Evolutionary conservation across 2,797 vertebrate species (phyloP).

Genomic region (Moxostoma hubbsi): DNA sequence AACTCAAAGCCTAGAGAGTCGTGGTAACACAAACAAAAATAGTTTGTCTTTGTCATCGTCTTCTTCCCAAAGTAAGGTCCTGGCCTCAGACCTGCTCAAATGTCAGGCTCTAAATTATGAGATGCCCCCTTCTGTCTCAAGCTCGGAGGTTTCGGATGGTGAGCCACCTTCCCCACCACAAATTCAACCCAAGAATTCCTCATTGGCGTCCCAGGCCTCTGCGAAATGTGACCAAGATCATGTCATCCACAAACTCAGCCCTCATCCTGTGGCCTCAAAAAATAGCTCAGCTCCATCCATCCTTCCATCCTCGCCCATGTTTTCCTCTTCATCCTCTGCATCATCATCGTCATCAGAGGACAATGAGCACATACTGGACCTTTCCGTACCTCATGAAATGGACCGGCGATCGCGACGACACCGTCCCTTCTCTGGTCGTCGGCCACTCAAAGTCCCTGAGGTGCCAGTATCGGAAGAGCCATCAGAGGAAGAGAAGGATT

Average conservation of each 20-base stretch:
- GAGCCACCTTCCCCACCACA: slow-evolving; percentile 27
- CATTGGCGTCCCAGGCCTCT: slow-evolving; percentile 28
- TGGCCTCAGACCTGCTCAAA: too few relatives aligned
- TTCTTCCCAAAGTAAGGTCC: too few relatives aligned
- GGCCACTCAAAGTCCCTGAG: slow-evolving; percentile 55
- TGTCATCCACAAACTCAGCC: slow-evolving; percentile 42
- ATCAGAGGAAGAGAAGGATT: slow-evolving; percentile 64
- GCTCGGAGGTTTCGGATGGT: too few relatives aligned
- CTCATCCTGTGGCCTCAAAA: slow-evolving; percentile 50
- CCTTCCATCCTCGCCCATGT: slow-evolving; percentile 69
- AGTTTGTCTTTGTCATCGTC: slow-evolving; percentile 9
- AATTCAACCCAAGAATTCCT: slow-evolving; percentile 44
- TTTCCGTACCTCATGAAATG: slow-evolving; percentile 77
- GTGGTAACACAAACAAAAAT: slow-evolving; percentile 24
- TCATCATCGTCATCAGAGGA: slow-evolving; percentile 69
- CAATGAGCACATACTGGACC: slow-evolving; percentile 81
- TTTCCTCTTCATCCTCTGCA: slow-evolving; percentile 78
- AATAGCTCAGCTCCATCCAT: slow-evolving; percentile 32
- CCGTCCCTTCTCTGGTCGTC: slow-evolving; percentile 40
- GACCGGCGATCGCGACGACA: slow-evolving; percentile 62
- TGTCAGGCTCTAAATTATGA: too few relatives aligned
- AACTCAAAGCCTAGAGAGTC: slow-evolving; percentile 34
- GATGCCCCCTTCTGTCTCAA: too few relatives aligned
- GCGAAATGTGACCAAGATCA: slow-evolving; percentile 29
- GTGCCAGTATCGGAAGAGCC: slow-evolving; percentile 70